phyloP scores from a whole-genome alignment of 1,140 invertebrate genomes.

The Trachelipus rathkii region DNA sequence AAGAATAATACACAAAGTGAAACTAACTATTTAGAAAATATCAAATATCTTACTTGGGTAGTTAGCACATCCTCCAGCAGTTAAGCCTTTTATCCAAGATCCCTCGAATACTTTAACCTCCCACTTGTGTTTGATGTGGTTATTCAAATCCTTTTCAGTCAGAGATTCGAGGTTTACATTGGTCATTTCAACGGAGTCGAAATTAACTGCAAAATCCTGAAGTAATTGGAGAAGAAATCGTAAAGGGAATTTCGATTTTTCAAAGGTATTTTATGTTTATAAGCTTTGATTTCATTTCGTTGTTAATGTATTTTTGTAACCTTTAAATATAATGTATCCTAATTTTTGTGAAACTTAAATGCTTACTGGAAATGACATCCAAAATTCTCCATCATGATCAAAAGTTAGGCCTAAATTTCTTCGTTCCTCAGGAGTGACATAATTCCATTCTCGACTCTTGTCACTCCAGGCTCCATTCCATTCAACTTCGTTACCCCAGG shows the following conservation, averaged over 20 bases:
- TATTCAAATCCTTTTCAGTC: conserved; percentile 64
- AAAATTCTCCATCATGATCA: conserved; percentile 94
- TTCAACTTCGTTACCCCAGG: conserved; percentile 95
- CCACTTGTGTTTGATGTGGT: conserved; percentile 63
- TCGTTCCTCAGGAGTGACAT: conserved; percentile 81
- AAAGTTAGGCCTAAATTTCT: conserved; percentile 83
- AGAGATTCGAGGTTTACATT: conserved; percentile 91
- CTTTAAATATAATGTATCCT: too few relatives aligned
- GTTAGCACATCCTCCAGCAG: conserved; percentile 96
- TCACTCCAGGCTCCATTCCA: conserved; percentile 98
- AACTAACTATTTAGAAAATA: too few relatives aligned
- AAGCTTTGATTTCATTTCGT: too few relatives aligned
- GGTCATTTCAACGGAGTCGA: conserved; percentile 74
- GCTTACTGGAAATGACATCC: conserved; percentile 68
- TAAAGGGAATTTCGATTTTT: too few relatives aligned
- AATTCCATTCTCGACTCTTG: conserved; percentile 74
- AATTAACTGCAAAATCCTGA: conserved; percentile 10
- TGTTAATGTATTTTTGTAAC: too few relatives aligned
- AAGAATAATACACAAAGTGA: too few relatives aligned
- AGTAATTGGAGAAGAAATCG: conserved; percentile 14
- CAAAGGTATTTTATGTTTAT: too few relatives aligned
- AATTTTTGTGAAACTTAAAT: neutral
- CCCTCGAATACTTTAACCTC: conserved; percentile 89
- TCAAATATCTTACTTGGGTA: conserved; percentile 62
- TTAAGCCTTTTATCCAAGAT: conserved; percentile 80